These are phyloP conservation scores for Brachyhypopomus gauderio DNA, from an alignment of 2,113 vertebrate genomes.

Conservation along the genomic window DNA sequence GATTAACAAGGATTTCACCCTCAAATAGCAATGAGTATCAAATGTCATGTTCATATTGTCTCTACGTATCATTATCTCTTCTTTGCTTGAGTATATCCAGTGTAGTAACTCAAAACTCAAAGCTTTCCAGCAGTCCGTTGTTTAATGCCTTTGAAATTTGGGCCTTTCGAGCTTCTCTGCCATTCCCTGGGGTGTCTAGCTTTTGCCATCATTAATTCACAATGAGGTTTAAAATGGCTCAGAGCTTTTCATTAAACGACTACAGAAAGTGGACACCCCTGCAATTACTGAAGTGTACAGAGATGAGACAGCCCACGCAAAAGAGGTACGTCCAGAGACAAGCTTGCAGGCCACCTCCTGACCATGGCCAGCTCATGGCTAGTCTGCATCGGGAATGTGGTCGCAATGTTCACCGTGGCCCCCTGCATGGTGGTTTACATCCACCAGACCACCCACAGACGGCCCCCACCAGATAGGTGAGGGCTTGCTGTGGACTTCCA, in stretches of 20 bases:
- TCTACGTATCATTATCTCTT: neutral
- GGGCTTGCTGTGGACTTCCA: no score
- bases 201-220: conserved; percentile 57
- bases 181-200: neutral
- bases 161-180: neutral
- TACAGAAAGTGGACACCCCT: conserved; percentile 63
- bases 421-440: neutral
- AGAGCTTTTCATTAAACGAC: conserved; percentile 55
- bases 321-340: conserved; percentile 24
- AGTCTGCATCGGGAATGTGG: neutral
- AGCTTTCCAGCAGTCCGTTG: neutral
- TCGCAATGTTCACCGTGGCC: neutral
- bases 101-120: neutral
- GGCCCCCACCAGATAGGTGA: no score
- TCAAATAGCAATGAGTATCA: neutral
- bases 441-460: neutral
- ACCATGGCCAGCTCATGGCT: neutral
- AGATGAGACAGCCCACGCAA: conserved; percentile 61
- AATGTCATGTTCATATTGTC: neutral
- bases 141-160: conserved; percentile 15
- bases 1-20: no score
- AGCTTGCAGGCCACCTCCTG: conserved; percentile 7
- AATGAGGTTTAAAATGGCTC: conserved; percentile 64
- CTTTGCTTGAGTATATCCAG: neutral
- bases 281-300: conserved; percentile 59